Conservation (phyloP, 1,140 invertebrate genomes). For the Philaenus spumarius region DNA sequence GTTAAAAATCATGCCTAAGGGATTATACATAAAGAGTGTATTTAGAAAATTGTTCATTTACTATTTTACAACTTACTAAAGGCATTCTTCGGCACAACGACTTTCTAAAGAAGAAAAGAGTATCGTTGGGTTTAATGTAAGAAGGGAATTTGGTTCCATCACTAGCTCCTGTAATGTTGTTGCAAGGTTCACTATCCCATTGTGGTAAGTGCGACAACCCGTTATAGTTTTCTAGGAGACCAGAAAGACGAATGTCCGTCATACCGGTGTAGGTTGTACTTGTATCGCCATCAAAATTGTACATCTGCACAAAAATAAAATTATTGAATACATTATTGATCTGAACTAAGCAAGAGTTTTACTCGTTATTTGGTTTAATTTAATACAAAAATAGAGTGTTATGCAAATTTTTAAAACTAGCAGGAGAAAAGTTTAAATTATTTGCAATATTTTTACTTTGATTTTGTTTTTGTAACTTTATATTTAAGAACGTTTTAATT, state of each 20-base stretch:
- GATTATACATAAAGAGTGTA: too few relatives aligned
- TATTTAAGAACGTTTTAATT: too few relatives aligned
- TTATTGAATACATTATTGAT: too few relatives aligned
- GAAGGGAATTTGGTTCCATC: conserved; percentile 80
- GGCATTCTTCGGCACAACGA: conserved; percentile 68
- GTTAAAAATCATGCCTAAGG: too few relatives aligned
- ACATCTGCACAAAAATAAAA: conserved; percentile 59
- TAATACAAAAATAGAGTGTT: too few relatives aligned
- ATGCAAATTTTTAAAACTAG: too few relatives aligned
- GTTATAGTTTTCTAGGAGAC: conserved; percentile 69
- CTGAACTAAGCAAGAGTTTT: too few relatives aligned
- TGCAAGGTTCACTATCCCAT: conserved; percentile 67
- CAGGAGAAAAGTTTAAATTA: too few relatives aligned
- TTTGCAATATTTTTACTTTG: too few relatives aligned
- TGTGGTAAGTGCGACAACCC: conserved; percentile 62
- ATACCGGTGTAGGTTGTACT: conserved; percentile 74
- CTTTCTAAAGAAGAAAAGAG: conserved; percentile 69
- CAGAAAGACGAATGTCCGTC: conserved; percentile 50
- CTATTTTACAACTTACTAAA: conserved; percentile 49
- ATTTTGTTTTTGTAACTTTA: too few relatives aligned
- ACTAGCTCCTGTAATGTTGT: conserved; percentile 66
- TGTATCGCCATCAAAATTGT: conserved; percentile 71
- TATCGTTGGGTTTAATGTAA: conserved; percentile 57
- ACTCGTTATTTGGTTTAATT: too few relatives aligned
- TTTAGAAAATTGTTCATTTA: background rate